Percentiles rank a stretch among this genome's conserved stretches.
These are phyloP conservation scores for Polymixis lichenea DNA, from an alignment of 2,888 invertebrate species.

Conservation along the genomic window DNA sequence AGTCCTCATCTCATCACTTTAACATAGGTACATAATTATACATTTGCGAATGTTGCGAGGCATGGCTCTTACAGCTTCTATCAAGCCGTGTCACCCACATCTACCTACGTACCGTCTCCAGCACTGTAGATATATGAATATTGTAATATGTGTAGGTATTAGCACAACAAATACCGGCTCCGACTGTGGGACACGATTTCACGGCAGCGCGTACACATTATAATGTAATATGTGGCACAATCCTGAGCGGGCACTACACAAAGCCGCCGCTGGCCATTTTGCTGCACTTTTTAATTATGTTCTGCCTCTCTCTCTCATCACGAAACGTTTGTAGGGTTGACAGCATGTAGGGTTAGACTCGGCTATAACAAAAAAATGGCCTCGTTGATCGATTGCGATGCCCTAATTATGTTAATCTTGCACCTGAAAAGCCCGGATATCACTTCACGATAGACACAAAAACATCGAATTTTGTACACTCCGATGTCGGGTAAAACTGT, in stretches of 20 bases:
- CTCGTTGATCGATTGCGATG: neutral
- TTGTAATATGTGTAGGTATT: neutral
- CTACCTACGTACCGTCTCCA: neutral
- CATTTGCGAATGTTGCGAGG: neutral
- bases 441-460: too few relatives aligned
- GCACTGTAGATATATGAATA: neutral
- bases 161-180: slow-evolving; percentile 2
- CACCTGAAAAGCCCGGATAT: neutral
- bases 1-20: too few relatives aligned
- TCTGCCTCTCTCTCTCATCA: slow-evolving; percentile 38
- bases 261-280: slow-evolving; percentile 59
- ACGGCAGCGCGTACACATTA: slow-evolving; percentile 38
- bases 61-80: neutral
- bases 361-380: neutral
- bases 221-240: slow-evolving; percentile 3
- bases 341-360: neutral
- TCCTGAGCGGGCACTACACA: slow-evolving; percentile 47
- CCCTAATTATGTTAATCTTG: neutral
- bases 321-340: slow-evolving; percentile 45
- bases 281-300: slow-evolving; percentile 63
- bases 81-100: neutral
- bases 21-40: neutral
- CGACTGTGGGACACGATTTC: slow-evolving; percentile 34
- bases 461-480: too few relatives aligned
- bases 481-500: neutral